These are phyloP conservation scores for Cercopithecus petaurista DNA, from an alignment of 2,797 vertebrate species.

Conservation along the genomic window DNA sequence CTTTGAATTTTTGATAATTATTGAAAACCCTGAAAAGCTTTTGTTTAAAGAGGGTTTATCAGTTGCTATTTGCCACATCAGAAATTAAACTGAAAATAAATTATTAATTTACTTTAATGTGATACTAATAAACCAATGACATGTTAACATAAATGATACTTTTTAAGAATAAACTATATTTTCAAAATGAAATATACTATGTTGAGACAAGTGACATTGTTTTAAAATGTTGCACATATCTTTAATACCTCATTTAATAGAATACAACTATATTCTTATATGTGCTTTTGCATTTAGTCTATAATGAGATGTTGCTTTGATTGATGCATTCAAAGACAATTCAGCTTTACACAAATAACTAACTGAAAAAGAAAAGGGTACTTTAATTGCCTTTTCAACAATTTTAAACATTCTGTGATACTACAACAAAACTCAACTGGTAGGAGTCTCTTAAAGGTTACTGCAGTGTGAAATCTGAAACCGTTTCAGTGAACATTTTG, in stretches of 20 bases:
- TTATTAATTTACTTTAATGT: background rate
- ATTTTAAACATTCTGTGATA: background rate
- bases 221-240: background rate
- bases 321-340: background rate
- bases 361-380: background rate
- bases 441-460: background rate
- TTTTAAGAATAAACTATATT: background rate
- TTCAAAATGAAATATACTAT: background rate
- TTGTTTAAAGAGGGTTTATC: background rate
- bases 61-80: background rate
- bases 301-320: background rate
- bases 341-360: background rate
- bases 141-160: background rate
- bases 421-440: background rate
- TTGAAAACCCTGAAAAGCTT: background rate
- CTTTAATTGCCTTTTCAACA: background rate
- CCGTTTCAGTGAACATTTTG: background rate
- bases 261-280: background rate
- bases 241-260: background rate
- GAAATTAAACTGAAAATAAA: slow-evolving; percentile 10
- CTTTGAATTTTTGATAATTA: background rate
- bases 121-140: background rate
- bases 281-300: background rate
- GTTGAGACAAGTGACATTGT: background rate
- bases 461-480: background rate